A percentile compares a stretch with the other conserved stretches of the same genome.
phyloP scores from a whole-genome alignment of 2,797 vertebrate genomes.

The Crenuchus spilurus region DNA sequence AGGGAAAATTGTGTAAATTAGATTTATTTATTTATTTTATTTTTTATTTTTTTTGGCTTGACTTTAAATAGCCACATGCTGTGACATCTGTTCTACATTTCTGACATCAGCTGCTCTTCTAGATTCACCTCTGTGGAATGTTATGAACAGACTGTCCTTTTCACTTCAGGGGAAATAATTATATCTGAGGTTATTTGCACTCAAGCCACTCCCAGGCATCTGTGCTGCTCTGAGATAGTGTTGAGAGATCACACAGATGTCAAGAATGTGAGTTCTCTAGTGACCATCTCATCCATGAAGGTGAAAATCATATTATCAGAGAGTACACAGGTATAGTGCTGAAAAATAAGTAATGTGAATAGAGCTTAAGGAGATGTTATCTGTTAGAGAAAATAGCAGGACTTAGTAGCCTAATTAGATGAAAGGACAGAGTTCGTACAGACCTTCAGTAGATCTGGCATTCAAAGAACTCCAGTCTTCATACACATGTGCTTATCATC shows the following conservation, averaged over 20 bases:
- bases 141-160: slow-evolving; percentile 9
- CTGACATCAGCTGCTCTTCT: background rate
- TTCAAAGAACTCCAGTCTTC: background rate
- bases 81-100: slow-evolving; percentile 8
- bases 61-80: background rate
- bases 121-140: slow-evolving; percentile 12
- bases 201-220: background rate
- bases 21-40: too few species aligned
- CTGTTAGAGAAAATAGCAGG: slow-evolving; percentile 2
- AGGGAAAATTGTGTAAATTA: too few species aligned
- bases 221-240: background rate
- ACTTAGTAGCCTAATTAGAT: background rate
- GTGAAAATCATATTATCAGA: slow-evolving; percentile 29
- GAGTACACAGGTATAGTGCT: background rate
- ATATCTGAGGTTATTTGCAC: slow-evolving; percentile 24
- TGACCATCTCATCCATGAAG: slow-evolving; percentile 10
- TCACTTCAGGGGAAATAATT: slow-evolving; percentile 36
- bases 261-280: slow-evolving; percentile 8
- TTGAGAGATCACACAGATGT: background rate
- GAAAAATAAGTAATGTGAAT: background rate
- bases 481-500: background rate
- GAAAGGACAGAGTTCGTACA: background rate
- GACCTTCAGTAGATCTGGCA: background rate
- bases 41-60: too few species aligned
- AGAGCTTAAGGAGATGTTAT: background rate